A percentile compares a stretch with the other conserved stretches of the same genome.
phyloP scores from a whole-genome alignment of 2,113 vertebrate species.

The Fulica atra region DNA sequence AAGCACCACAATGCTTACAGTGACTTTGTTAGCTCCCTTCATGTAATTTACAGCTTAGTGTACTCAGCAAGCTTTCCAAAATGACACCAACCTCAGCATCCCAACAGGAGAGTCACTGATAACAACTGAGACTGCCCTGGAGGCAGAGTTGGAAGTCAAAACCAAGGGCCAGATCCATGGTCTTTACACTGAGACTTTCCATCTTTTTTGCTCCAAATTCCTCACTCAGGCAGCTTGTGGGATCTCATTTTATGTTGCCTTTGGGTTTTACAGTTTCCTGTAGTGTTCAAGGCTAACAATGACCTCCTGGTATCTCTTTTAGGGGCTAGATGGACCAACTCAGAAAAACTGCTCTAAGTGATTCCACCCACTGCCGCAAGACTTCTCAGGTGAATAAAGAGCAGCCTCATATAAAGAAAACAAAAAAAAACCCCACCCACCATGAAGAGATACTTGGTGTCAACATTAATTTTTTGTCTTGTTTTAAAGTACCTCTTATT shows the following conservation, averaged over 20 bases:
- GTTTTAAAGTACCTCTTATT: not conserved
- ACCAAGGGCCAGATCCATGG: not conserved
- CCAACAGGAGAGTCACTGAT: not conserved
- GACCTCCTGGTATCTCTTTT: not conserved
- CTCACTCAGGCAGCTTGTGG: not conserved
- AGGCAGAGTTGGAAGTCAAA: not conserved
- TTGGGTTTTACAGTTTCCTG: not conserved
- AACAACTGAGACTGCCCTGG: not conserved
- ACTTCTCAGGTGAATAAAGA: not conserved
- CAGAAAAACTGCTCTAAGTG: not conserved
- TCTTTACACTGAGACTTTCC: not conserved
- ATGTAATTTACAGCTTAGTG: not conserved
- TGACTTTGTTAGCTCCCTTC: not conserved
- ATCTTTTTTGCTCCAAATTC: not conserved
- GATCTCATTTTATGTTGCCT: not conserved
- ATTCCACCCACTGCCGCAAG: not conserved
- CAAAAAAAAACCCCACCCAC: not conserved
- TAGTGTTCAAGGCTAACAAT: not conserved
- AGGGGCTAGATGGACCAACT: not conserved
- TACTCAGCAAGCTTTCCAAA: not conserved
- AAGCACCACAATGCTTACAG: not conserved
- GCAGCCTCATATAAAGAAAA: not conserved
- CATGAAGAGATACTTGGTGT: not conserved
- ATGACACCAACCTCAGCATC: not conserved
- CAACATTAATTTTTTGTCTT: not conserved